Evolutionary conservation across 37 sponge, comb jelly and placozoan genomes (phyloP), one percentile per base, ranked within the genome.

Genomic region (Amphimedon queenslandica): DNA sequence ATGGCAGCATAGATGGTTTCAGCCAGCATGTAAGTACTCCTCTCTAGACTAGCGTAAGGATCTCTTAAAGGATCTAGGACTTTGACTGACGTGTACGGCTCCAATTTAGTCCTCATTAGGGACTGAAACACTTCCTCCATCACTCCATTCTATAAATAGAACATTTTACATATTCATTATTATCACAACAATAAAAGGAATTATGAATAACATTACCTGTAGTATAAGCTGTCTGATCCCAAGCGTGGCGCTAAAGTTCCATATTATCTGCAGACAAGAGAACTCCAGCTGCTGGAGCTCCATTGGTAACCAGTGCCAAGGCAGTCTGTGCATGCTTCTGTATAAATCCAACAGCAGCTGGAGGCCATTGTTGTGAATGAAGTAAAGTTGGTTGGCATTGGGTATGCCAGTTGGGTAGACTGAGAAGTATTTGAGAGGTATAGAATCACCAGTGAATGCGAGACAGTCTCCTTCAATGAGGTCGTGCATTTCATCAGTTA

Each of bases 351-450:
- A 57, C 69, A 78, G 21, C 40, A 53, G 40, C 16, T 4, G 30
- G 3, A 56, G 29, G 16, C 78, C 78, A 13, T 42, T 58, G 4
- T 35, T 67, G 28, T 69, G 1, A n/a, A 78, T n/a, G 40, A 78
- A 78, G 10, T 67, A 58, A 56, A 78, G 58, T 34, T 68, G 69
- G 58, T 78, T 78, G 3, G 78, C 69, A 20, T 57, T 40, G 10
- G 58, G 29, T 27, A 23, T 32, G 13, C 36, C 63, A 2, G 23
- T 60, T 6, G 61, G 61, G 21, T n/a, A 60, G 21, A 60, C 61
- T 25, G 61, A 60, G 21, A 60, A 60, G 28, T 60, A 60, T 25
- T n/a, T 11, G 5, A 60, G 28, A 1, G 78, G 33, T 30, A 78
- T 29, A 33, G 20, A 25, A 34, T 78, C 78, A 23, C 55, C 39